A percentile compares a stretch with the other conserved stretches of the same genome.
These are phyloP conservation scores for Cyclophora punctaria DNA, from an alignment of 2,888 invertebrate genomes.

Conservation along the genomic window DNA sequence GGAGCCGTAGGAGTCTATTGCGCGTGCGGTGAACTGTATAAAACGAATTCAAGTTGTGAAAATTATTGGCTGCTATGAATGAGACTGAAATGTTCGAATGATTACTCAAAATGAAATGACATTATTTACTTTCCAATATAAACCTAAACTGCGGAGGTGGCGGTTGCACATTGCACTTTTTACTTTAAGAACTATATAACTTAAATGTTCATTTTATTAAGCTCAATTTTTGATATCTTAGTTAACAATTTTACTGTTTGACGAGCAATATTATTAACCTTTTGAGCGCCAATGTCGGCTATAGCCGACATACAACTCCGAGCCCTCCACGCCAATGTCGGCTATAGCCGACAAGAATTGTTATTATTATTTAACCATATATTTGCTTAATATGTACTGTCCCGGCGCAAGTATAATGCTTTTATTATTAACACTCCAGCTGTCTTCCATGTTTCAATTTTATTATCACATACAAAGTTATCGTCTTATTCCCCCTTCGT, in stretches of 20 bases:
- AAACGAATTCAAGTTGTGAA: constrained; percentile 7
- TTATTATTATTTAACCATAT: too few relatives aligned
- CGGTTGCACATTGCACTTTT: constrained; percentile 15
- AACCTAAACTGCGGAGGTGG: constrained; percentile 1
- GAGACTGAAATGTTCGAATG: constrained; percentile 16
- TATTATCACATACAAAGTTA: constrained; percentile 5
- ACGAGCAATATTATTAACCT: neutral
- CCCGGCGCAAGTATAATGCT: too few relatives aligned
- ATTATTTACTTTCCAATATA: constrained; percentile 11
- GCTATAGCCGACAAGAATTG: too few relatives aligned
- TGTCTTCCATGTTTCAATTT: constrained; percentile 17
- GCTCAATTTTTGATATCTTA: constrained; percentile 8
- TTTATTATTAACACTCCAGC: constrained; percentile 5
- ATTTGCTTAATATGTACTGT: too few relatives aligned
- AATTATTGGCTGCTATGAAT: constrained; percentile 19
- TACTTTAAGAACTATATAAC: constrained; percentile 11
- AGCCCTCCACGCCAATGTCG: too few relatives aligned
- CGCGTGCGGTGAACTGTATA: neutral
- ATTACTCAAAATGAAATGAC: constrained; percentile 15
- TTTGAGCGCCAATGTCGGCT: too few relatives aligned
- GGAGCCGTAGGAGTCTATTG: neutral
- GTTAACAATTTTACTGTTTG: constrained; percentile 3
- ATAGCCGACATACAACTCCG: too few relatives aligned
- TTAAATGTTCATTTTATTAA: constrained; percentile 7
- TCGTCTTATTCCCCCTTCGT: constrained; percentile 9